Base-by-base conservation (phyloP, 2,888 invertebrate species). In the Morpho achilles region DNA sequence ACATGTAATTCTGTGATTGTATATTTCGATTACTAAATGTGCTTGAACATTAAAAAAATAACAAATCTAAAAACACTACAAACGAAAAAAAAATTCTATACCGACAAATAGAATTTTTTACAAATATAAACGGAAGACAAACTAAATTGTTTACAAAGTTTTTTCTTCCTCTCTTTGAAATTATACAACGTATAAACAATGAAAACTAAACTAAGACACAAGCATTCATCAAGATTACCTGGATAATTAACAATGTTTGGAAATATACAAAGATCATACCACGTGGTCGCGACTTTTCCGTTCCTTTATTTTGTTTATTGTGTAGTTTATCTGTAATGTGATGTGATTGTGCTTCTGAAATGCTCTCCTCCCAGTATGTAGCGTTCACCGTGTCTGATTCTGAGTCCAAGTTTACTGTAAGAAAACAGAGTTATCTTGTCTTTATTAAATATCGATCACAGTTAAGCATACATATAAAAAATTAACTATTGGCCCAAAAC, bases 331-430 rank as follows among this genome's bases (percentile, higher is more conserved):
- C 60, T 51, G 55, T 64, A 32, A 45, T 58, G 53, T 52, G 72
- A 58, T 60, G 69, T 44, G 71, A 67, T 22, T 74, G 75, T 6
- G 73, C 74, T 54, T 72, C 72, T 2, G 73, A 72, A 16, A 73
- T 62, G 46, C 68, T 69, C 6, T 74, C 70, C 47, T 79, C 79
- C 82, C 84, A 84, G 61, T 71, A 73, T 0, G 85, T 82, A 44
- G 73, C 73, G 64, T 84, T 85, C 32, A 68, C 67, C 3, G 63
- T 62, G 9, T 76, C 73, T 32, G 65, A 49, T 16, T 73, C 73
- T 23, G 69, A 53, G 1, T 78, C 76, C 56, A 80, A 65, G 61
- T 78, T 79, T 60, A 80, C 86, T 86, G 79, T 7, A 83, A 79
- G 62, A 40, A 49, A 58, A 51, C 52, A 32, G 32, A 32, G 16